These are phyloP conservation scores for Pseudolaguvia tuberculata DNA, from an alignment of 2,113 vertebrate genomes.

Conservation along the genomic window DNA sequence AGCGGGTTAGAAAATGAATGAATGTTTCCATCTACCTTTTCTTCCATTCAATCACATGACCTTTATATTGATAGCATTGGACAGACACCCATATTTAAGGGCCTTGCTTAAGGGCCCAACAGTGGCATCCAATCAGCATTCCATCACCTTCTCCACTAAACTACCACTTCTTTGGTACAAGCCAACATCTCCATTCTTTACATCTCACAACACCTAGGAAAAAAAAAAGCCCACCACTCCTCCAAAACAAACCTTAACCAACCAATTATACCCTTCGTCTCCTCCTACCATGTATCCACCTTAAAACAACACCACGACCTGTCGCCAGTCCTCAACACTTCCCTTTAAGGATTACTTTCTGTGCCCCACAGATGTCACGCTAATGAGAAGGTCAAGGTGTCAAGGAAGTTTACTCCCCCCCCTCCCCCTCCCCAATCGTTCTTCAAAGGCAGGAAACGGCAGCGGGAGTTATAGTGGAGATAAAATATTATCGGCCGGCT, in stretches of 20 bases:
- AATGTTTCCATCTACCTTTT: too few species aligned
- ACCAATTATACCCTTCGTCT: conserved; percentile 37
- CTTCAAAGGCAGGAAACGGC: conserved; percentile 29
- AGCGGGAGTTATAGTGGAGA: conserved; percentile 36
- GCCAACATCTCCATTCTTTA: background rate
- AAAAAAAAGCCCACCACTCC: conserved; percentile 12
- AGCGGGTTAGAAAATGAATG: too few species aligned
- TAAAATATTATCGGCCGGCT: conserved; percentile 25
- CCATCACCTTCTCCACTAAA: too few species aligned
- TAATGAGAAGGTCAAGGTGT: conserved; percentile 41
- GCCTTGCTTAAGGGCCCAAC: too few species aligned
- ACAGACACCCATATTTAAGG: too few species aligned
- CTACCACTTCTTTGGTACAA: too few species aligned
- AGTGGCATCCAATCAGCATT: too few species aligned
- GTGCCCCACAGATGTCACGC: conserved; percentile 24
- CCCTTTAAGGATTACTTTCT: conserved; percentile 18
- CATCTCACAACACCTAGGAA: background rate
- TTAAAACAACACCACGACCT: conserved; percentile 27
- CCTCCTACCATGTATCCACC: conserved; percentile 14
- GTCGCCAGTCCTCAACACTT: conserved; percentile 3
- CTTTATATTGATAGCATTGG: too few species aligned
- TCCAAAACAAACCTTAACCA: conserved; percentile 48
- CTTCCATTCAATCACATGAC: too few species aligned
- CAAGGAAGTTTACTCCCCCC: conserved; percentile 12
- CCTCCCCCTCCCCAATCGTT: background rate